Evolutionary conservation across 2,888 invertebrate genomes (phyloP).

Genomic region (Thecophora atra): DNA sequence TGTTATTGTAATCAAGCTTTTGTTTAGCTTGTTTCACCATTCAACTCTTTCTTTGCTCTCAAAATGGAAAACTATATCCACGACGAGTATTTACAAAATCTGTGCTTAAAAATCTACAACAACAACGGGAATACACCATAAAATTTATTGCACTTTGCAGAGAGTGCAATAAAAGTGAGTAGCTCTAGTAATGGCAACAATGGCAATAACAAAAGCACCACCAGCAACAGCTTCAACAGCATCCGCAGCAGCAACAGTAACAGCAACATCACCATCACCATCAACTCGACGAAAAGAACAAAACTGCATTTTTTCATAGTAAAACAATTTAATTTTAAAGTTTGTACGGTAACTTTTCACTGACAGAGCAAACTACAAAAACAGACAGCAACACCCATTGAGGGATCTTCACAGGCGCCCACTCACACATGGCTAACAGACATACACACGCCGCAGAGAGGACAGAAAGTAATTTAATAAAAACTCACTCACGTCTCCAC

Average conservation of each 20-base stretch:
- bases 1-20: too few relatives aligned
- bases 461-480: too few relatives aligned
- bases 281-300: conserved; percentile 11
- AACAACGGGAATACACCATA: not conserved
- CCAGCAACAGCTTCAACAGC: conserved; percentile 13
- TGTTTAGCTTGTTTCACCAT: too few relatives aligned
- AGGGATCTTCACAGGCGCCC: not conserved
- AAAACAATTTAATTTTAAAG: conserved; percentile 50
- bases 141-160: not conserved
- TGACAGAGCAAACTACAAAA: not conserved
- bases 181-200: not conserved
- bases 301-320: conserved; percentile 39
- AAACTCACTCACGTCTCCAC: too few relatives aligned
- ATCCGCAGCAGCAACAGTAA: conserved; percentile 15
- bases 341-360: conserved; percentile 42
- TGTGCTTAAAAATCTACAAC: not conserved
- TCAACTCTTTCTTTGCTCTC: not conserved
- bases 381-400: not conserved
- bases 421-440: not conserved
- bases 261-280: conserved; percentile 16
- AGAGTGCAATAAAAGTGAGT: conserved; percentile 14
- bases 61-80: not conserved
- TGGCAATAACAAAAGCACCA: not conserved
- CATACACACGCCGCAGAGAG: too few relatives aligned
- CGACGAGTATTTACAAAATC: not conserved